Percentiles rank a stretch among this genome's conserved stretches.
Conservation (phyloP, 2,888 invertebrate genomes). For the Calephelis perditalis region DNA sequence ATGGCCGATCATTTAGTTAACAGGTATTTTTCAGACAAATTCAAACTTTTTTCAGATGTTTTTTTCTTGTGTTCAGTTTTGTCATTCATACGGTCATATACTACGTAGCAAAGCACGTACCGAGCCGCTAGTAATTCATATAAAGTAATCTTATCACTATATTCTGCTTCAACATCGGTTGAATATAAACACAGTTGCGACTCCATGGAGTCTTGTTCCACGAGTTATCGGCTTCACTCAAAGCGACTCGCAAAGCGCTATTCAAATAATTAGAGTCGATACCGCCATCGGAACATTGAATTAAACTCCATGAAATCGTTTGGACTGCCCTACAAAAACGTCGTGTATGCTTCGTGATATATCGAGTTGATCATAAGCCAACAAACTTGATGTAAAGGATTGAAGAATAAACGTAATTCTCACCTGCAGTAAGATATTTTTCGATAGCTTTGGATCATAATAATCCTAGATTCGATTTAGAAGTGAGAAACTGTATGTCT, state of each 20-base stretch:
- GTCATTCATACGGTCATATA: too few species aligned
- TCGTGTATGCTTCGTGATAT: constrained; percentile 44
- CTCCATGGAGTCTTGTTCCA: constrained; percentile 31
- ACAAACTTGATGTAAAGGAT: constrained; percentile 13
- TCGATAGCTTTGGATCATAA: too few species aligned
- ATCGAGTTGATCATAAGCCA: constrained; percentile 34
- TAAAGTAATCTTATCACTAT: too few species aligned
- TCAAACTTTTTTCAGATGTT: too few species aligned
- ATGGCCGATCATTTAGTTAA: too few species aligned
- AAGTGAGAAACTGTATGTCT: too few species aligned
- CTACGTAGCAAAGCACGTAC: too few species aligned
- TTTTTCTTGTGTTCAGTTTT: too few species aligned
- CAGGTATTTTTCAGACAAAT: too few species aligned
- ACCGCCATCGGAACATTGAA: constrained; percentile 58
- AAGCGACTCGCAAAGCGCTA: constrained; percentile 63
- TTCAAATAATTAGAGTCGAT: constrained; percentile 73
- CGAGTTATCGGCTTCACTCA: constrained; percentile 60
- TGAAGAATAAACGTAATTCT: constrained; percentile 7
- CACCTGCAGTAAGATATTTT: neutral
- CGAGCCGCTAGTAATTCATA: too few species aligned
- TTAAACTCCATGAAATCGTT: constrained; percentile 68
- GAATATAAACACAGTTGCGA: neutral
- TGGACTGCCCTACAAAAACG: constrained; percentile 52
- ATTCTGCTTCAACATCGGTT: too few species aligned
- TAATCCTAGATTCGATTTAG: too few species aligned